These are phyloP conservation scores for Amphipoea oculea DNA, from an alignment of 2,888 invertebrate species.

Conservation along the genomic window DNA sequence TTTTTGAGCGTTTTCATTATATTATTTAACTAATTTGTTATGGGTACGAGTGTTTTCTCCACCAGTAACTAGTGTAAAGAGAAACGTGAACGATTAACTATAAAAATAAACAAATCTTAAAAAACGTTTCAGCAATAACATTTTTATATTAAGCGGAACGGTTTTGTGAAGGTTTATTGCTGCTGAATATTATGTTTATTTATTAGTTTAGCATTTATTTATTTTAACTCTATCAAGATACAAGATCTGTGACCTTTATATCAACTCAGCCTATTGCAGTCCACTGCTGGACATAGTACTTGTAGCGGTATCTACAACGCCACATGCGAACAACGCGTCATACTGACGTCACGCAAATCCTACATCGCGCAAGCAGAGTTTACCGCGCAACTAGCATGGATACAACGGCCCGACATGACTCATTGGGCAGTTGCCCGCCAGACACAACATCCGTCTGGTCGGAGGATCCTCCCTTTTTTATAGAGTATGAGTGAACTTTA, in stretches of 20 bases:
- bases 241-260: neutral
- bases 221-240: neutral
- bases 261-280: too few relatives aligned
- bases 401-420: too few relatives aligned
- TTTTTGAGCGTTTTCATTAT: neutral
- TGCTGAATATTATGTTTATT: conserved; percentile 9
- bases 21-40: neutral
- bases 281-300: too few relatives aligned
- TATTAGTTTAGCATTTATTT: conserved; percentile 15
- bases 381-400: too few relatives aligned
- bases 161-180: conserved; percentile 28
- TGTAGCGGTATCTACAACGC: too few relatives aligned
- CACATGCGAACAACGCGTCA: too few relatives aligned
- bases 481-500: too few relatives aligned
- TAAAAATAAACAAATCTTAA: conserved; percentile 20
- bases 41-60: neutral
- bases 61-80: neutral
- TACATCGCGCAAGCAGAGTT: too few relatives aligned
- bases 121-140: conserved; percentile 28
- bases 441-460: too few relatives aligned
- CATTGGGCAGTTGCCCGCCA: too few relatives aligned
- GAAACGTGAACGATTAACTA: conserved; percentile 1
- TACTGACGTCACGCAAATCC: too few relatives aligned
- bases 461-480: too few relatives aligned
- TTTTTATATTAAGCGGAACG: conserved; percentile 25